Conservation (phyloP, 2,113 vertebrate species). For the Acrocephalus kingi region DNA sequence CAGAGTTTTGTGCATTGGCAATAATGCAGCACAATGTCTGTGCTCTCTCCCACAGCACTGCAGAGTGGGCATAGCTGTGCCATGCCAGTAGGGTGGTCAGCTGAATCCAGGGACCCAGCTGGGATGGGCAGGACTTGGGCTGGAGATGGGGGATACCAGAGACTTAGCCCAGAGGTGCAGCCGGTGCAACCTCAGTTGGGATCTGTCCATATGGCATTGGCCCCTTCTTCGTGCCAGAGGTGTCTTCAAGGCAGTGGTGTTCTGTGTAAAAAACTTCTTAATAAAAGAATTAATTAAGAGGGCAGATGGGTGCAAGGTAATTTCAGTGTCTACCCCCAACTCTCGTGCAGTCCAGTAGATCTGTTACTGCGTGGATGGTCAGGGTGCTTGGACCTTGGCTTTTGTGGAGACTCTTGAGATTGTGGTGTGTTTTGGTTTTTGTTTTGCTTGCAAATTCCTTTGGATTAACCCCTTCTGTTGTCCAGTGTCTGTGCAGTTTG, state of each 20-base stretch:
- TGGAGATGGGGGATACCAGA: not conserved
- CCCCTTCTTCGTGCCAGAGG: accelerated
- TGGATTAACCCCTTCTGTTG: not conserved
- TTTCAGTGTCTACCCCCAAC: not conserved
- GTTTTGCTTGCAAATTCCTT: not conserved
- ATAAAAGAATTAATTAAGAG: not conserved
- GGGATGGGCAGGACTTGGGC: not conserved
- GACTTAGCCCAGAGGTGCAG: not conserved
- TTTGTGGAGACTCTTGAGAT: not conserved
- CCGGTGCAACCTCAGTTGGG: not conserved
- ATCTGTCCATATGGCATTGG: accelerated
- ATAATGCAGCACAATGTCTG: accelerated
- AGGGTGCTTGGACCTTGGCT: not conserved
- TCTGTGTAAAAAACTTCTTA: not conserved
- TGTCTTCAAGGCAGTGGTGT: not conserved
- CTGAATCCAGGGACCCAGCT: not conserved
- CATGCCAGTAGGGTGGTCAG: accelerated
- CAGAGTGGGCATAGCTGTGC: not conserved
- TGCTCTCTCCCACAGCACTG: not conserved
- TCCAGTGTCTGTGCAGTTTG: not conserved
- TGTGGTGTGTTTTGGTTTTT: not conserved
- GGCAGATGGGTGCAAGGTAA: not conserved
- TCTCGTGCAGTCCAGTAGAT: accelerated
- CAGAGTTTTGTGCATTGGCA: not conserved
- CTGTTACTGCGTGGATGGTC: not conserved